A percentile compares a stretch with the other conserved stretches of the same genome.
Evolutionary conservation across 2,113 vertebrate species (phyloP).

Genomic region (Anser brachyrhynchus): DNA sequence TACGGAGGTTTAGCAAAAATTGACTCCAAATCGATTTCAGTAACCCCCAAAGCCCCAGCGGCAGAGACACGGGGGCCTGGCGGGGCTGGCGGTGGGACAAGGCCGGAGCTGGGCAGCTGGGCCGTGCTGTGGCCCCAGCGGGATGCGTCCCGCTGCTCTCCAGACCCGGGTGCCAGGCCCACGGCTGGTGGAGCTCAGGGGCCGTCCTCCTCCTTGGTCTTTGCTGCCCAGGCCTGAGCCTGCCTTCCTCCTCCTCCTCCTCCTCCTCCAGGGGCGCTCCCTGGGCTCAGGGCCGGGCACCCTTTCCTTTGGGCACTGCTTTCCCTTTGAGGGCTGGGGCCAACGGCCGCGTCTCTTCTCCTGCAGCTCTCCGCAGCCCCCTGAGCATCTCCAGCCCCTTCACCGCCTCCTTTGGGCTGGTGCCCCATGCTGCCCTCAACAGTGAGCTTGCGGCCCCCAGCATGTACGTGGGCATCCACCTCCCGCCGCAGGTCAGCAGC

Average conservation of each 20-base stretch:
- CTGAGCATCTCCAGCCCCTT: constrained; percentile 83
- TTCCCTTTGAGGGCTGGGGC: not conserved
- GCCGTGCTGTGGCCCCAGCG: not conserved
- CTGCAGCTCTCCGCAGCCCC: constrained; percentile 86
- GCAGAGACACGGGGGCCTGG: not conserved
- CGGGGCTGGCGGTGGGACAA: not conserved
- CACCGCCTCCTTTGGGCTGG: constrained; percentile 82
- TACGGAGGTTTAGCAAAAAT: not conserved
- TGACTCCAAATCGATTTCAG: not conserved
- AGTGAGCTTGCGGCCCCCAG: constrained; percentile 85
- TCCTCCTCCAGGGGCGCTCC: accelerated
- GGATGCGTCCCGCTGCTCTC: not conserved
- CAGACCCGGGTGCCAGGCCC: not conserved
- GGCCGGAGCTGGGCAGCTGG: not conserved
- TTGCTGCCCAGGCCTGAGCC: not conserved
- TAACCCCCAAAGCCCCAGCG: not conserved
- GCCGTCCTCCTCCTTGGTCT: not conserved
- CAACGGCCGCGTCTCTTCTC: not conserved
- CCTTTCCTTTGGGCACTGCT: not conserved
- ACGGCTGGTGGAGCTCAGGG: not conserved
- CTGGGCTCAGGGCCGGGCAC: too few species aligned
- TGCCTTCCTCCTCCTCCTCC: not conserved
- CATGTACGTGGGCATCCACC: constrained; percentile 85
- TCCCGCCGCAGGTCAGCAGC: constrained; percentile 87
- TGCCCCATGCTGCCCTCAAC: constrained; percentile 83